Evolutionary conservation across 2,113 vertebrate species (phyloP), one percentile per base, ranked within the genome.

Genomic region (Hippocampus guttulatus): DNA sequence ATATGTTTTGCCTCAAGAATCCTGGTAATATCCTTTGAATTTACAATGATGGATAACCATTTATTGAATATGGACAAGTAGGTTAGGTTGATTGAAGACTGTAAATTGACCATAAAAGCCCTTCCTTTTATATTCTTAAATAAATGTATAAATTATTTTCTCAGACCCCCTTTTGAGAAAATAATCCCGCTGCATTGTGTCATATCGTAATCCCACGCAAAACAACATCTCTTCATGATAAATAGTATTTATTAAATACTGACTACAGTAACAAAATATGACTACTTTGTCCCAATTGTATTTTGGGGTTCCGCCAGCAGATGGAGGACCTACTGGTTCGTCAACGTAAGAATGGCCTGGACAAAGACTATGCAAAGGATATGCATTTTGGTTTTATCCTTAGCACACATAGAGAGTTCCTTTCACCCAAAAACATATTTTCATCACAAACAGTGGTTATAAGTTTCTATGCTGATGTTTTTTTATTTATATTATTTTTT

Each of bases 301-400:
- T 76, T 82, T 57, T 40, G 21, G 43, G 71, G 14, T 79, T 81
- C 49, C 61, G 75, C 52, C 83, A 83, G 75, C 81, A 81, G 85
- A 73, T 80, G 83, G 81, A 41, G 81, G 65, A 67, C 63, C 71
- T 71, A 64, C 51, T 58, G 57, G 69, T 18, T 25, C 64, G 23
- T 40, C 70, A 70, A 38, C 60, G 27, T 55, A 38, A 70, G 57
- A 33, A 66, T 47, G 49, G 30, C 55, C 25, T 12, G 58, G 5
- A 49, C 9, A 20, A 38, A 25, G 25, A 30, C 30, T n/a, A 38
- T 38, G 33, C 33, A 38, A 38, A 20, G 8, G 27, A 57, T 6
- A 25, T 23, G 23, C n/a, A 61, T 21, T 8, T 55, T n/a, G 51
- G 1, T 54, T 54, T 54, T n/a, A 55, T 58, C 15, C 25, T 68